Evolutionary conservation across 2,888 invertebrate genomes (phyloP).

Genomic region (Cyrtodaria siliqua): DNA sequence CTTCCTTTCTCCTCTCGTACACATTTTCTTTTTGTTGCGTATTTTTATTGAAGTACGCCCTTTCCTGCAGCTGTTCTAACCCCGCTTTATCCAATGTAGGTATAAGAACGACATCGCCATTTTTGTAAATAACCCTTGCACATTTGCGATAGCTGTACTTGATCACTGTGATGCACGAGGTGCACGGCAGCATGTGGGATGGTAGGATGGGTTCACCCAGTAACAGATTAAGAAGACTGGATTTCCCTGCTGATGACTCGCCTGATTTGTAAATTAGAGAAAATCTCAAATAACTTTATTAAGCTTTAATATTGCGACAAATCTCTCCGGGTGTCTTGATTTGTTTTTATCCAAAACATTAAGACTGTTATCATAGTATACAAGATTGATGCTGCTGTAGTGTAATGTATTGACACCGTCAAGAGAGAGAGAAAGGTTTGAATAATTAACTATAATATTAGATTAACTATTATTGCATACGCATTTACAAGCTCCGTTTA

Average conservation of each 20-base stretch:
- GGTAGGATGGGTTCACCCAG: constrained; percentile 76
- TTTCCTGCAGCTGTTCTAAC: constrained; percentile 38
- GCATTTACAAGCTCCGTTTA: no score
- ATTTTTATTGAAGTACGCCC: constrained; percentile 45
- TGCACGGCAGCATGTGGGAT: constrained; percentile 77
- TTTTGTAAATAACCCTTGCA: constrained; percentile 59
- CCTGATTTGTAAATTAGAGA: no score
- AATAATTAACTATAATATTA: no score
- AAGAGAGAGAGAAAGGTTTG: no score
- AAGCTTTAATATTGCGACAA: no score
- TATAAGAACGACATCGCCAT: constrained; percentile 34
- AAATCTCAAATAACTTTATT: no score
- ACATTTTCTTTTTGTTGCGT: constrained; percentile 16
- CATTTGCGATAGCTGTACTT: constrained; percentile 60
- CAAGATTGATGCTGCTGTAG: no score
- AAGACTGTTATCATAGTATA: no score
- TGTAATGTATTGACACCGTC: no score
- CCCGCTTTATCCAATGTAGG: constrained; percentile 49
- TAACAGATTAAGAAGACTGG: constrained; percentile 79
- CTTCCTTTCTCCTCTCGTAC: constrained; percentile 49
- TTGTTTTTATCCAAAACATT: no score
- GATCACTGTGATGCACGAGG: constrained; percentile 77
- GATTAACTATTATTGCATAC: no score
- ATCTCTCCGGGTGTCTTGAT: no score
- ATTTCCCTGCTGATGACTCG: constrained; percentile 82